phyloP scores from a whole-genome alignment of 1,140 invertebrate species.

The Zaprionus ornatus region DNA sequence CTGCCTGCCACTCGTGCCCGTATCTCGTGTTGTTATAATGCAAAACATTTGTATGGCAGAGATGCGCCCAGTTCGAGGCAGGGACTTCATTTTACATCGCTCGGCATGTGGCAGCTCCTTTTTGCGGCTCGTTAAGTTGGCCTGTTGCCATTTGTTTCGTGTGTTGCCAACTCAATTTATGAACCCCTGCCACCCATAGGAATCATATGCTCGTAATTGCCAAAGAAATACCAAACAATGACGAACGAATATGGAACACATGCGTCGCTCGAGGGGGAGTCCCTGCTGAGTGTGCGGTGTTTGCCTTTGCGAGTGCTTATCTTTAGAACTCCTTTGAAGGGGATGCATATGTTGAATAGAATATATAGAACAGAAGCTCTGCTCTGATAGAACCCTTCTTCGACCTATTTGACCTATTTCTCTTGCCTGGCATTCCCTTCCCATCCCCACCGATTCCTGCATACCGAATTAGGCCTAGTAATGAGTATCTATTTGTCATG shows the following conservation, averaged over 20 bases:
- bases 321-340: not conserved
- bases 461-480: not conserved
- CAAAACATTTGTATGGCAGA: conserved; percentile 69
- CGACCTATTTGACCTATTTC: not conserved
- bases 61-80: conserved; percentile 36
- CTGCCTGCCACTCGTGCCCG: not conserved
- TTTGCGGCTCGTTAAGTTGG: conserved; percentile 71
- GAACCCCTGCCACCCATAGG: conserved; percentile 32
- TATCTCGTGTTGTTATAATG: conserved; percentile 61
- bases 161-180: conserved; percentile 68
- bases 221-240: conserved; percentile 7
- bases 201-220: conserved; percentile 12
- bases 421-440: not conserved
- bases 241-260: conserved; percentile 1
- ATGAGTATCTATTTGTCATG: conserved; percentile 11
- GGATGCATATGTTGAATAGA: not conserved
- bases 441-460: no score
- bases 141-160: conserved; percentile 70
- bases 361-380: not conserved
- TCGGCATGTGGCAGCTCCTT: conserved; percentile 47
- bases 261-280: not conserved
- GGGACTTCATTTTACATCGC: conserved; percentile 48
- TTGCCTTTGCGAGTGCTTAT: not conserved
- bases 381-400: not conserved
- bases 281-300: not conserved